Percentiles rank a stretch among this genome's conserved stretches.
Conservation (phyloP, 2,797 vertebrate species). For the Brotula barbata region DNA sequence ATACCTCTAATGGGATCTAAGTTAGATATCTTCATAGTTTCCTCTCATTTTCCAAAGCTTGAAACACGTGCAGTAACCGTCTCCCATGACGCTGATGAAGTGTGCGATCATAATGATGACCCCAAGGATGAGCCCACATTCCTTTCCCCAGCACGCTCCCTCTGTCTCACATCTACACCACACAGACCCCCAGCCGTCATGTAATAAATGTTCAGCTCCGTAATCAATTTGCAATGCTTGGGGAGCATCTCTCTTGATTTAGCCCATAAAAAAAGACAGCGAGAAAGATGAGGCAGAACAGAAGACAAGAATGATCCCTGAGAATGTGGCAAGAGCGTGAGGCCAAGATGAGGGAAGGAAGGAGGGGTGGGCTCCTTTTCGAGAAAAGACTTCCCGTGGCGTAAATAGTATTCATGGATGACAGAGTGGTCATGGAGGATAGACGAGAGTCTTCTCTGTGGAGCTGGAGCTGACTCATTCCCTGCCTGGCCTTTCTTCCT, state of each 20-base stretch:
- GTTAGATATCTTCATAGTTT: slow-evolving; percentile 43
- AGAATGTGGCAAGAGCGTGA: slow-evolving; percentile 63
- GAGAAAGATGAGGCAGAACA: slow-evolving; percentile 68
- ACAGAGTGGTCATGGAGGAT: slow-evolving; percentile 80
- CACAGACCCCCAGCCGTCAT: slow-evolving; percentile 71
- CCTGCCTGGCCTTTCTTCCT: slow-evolving; percentile 76
- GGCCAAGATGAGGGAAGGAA: slow-evolving; percentile 51
- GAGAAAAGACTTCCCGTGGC: slow-evolving; percentile 80
- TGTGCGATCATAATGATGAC: slow-evolving; percentile 62
- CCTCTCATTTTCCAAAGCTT: slow-evolving; percentile 36
- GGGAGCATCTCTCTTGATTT: slow-evolving; percentile 79
- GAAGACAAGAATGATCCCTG: slow-evolving; percentile 59
- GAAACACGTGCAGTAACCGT: slow-evolving; percentile 25
- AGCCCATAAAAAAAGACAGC: slow-evolving; percentile 67
- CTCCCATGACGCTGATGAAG: slow-evolving; percentile 41
- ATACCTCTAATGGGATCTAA: neutral
- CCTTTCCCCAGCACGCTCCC: slow-evolving; percentile 57
- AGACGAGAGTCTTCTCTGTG: slow-evolving; percentile 69
- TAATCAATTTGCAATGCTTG: slow-evolving; percentile 86
- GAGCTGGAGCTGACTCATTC: slow-evolving; percentile 77
- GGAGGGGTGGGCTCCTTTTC: slow-evolving; percentile 67
- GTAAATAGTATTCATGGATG: slow-evolving; percentile 82
- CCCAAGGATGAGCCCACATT: slow-evolving; percentile 58
- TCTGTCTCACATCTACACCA: slow-evolving; percentile 58
- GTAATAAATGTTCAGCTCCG: slow-evolving; percentile 82